Base-by-base conservation (phyloP, 2,888 invertebrate species). In the Habroteleia sp. region DNA sequence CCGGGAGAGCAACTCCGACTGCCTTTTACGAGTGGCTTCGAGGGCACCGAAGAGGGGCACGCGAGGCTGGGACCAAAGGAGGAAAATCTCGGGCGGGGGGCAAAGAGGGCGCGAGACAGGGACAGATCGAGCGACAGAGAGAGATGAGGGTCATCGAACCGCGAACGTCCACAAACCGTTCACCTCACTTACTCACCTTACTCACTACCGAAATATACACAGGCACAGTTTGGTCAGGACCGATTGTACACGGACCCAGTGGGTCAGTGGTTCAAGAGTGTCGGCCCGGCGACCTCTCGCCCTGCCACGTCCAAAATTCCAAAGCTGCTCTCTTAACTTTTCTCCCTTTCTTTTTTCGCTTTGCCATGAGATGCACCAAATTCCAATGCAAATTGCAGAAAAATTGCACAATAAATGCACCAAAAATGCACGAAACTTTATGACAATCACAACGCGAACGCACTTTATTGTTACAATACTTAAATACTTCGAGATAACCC, bases 211-310 rank as follows among this genome's bases (percentile, higher is more conserved):
- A 84, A 83, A 83, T 83, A 81, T 80, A 80, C 80, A 77, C 76
- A 62, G 60, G 39, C 60, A 71, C 33, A 65, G 65, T 77, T 68
- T 65, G 63, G 81, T 65, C 68, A 73, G 74, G 63, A 69, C 56
- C 77, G 74, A 77, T 79, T 77, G 76, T 82, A 77, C 69, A 44
- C 77, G 78, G 77, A 80, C 66, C 81, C 83, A 87, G 85, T 87
- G 85, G 87, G 87, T 87, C 86, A 87, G 84, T 87, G 84, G 86
- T 86, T 84, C 87, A 87, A 79, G 80, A 77, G 80, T 80, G 66
- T 72, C 75, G 46, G 56, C 63, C 31, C 17, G 39, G 52, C 58
- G 52, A 62, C 69, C 54, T 54, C 52, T 44, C 58, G 62, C 60
- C 42, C 63, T 52, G 46, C 25, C 52, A 52, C 56, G 25, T 48